Conservation (phyloP, 2,113 vertebrate genomes). For the Astatotilapia flaviijosephi region DNA sequence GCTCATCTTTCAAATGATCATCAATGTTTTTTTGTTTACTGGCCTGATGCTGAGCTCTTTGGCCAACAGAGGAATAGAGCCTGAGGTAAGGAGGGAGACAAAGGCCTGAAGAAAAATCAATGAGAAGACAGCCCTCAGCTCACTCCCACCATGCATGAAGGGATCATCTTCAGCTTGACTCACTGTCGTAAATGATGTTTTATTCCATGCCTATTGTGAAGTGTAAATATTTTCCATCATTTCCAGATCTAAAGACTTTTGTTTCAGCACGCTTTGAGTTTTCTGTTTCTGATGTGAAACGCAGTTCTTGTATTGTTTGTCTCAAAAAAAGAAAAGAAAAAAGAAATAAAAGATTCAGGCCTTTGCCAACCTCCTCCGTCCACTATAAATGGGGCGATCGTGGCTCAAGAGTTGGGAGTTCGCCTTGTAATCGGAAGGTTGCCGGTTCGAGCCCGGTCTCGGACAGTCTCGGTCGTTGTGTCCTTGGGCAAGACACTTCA, state of each 20-base stretch:
- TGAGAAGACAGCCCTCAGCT: background rate
- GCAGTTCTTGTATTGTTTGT: background rate
- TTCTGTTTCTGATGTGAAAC: background rate
- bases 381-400: too few species aligned
- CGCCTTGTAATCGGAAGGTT: too few species aligned
- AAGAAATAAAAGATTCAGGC: background rate
- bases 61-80: background rate
- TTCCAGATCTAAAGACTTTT: background rate
- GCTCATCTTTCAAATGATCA: background rate
- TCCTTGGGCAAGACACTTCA: too few species aligned
- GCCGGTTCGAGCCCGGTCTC: too few species aligned
- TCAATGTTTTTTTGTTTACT: background rate
- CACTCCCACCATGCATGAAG: background rate
- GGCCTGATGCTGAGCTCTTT: background rate
- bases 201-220: background rate
- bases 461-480: too few species aligned
- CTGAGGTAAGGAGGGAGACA: background rate
- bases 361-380: background rate
- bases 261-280: background rate
- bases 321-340: background rate
- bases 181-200: background rate
- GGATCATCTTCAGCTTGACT: background rate
- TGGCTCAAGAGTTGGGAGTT: too few species aligned
- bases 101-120: background rate
- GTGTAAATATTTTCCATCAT: background rate